phyloP scores from a whole-genome alignment of 1,140 invertebrate genomes.

The Tribolium madens region DNA sequence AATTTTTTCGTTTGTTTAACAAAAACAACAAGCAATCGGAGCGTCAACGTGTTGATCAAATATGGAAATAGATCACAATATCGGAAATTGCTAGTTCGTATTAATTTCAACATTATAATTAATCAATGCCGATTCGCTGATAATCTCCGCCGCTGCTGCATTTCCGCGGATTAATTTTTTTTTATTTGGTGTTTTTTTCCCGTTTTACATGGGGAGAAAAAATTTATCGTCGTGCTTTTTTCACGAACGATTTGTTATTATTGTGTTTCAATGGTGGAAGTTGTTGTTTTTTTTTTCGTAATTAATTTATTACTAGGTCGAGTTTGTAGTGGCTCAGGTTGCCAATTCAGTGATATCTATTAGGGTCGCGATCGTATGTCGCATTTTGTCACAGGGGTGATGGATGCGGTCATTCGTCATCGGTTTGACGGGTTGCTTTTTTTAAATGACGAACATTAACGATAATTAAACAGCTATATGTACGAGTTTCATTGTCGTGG shows the following conservation, averaged over 20 bases:
- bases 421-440: conserved; percentile 43
- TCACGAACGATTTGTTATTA: too few species aligned
- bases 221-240: too few species aligned
- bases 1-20: neutral
- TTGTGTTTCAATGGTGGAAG: neutral
- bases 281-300: conserved; percentile 18
- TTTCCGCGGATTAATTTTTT: conserved; percentile 37
- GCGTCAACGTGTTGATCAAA: conserved; percentile 2
- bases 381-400: conserved; percentile 44
- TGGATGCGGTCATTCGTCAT: conserved; percentile 52
- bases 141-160: conserved; percentile 33
- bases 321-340: conserved; percentile 45
- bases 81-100: conserved; percentile 35
- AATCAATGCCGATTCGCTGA: conserved; percentile 34
- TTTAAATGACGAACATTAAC: conserved; percentile 35
- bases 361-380: conserved; percentile 45
- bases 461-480: conserved; percentile 35
- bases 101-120: conserved; percentile 36
- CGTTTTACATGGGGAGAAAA: too few species aligned
- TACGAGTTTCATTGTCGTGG: neutral
- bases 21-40: neutral
- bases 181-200: too few species aligned
- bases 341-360: conserved; percentile 42
- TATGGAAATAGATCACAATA: conserved; percentile 16
- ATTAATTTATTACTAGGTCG: conserved; percentile 40